Conservation (phyloP, 2,113 vertebrate genomes). For the Nothobranchius furzeri region DNA sequence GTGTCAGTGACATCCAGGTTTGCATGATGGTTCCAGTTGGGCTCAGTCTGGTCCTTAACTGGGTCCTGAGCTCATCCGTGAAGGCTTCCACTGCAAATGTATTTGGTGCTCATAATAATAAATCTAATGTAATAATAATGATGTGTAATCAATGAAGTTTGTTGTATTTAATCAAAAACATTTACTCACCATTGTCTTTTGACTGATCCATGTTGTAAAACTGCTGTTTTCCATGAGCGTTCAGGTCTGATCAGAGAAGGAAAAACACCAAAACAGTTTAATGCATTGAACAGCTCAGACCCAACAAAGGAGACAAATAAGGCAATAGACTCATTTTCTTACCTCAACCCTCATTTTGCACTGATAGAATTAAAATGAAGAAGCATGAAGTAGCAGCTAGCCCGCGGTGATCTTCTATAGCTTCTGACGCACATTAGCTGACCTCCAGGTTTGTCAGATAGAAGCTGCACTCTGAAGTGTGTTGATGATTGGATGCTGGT, state of each 20-base stretch:
- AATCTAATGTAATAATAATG: neutral
- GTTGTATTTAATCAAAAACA: neutral
- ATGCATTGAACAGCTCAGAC: constrained; percentile 1
- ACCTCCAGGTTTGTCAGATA: constrained; percentile 25
- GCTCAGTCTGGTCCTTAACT: constrained; percentile 38
- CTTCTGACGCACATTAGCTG: no score
- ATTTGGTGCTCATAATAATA: neutral
- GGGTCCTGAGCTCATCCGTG: constrained; percentile 56
- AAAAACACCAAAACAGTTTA: neutral
- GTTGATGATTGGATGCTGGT: constrained; percentile 34
- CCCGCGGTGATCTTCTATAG: no score
- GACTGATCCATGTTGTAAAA: constrained; percentile 47
- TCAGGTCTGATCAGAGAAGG: neutral
- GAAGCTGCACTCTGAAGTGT: constrained; percentile 5
- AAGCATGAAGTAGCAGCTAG: no score
- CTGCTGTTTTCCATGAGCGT: neutral
- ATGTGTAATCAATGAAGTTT: neutral
- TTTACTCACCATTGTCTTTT: constrained; percentile 45
- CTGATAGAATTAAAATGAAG: no score
- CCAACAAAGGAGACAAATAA: neutral
- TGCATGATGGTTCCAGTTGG: constrained; percentile 35
- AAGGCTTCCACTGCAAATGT: constrained; percentile 49
- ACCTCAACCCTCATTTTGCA: no score
- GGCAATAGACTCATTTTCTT: no score
- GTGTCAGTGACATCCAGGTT: constrained; percentile 39